phyloP scores from a whole-genome alignment of 92 coral and sea anemone genomes.

The Umimayanthus kanabou region DNA sequence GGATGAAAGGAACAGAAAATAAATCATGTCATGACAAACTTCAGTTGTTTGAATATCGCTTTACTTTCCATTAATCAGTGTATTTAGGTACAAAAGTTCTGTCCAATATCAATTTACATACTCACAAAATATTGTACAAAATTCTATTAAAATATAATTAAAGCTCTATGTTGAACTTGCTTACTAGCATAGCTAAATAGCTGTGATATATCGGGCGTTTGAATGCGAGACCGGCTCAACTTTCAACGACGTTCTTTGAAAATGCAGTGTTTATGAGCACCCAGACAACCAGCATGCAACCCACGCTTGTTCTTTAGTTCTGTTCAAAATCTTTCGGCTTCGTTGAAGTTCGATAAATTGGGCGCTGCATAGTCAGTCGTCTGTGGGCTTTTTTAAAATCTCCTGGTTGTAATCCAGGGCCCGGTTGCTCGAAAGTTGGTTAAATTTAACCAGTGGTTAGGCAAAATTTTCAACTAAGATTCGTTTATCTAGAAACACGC shows the following conservation, averaged over 20 bases:
- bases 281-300: neutral
- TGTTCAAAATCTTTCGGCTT: neutral
- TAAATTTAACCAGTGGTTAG: too few species aligned
- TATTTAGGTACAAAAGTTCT: neutral
- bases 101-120: neutral
- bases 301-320: too few species aligned
- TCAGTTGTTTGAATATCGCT: neutral
- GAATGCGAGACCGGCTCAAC: conserved; percentile 17
- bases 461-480: too few species aligned
- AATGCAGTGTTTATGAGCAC: too few species aligned
- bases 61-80: neutral
- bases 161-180: neutral
- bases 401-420: too few species aligned
- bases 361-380: too few species aligned
- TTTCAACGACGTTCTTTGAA: neutral
- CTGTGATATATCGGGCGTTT: neutral
- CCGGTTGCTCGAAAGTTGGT: too few species aligned
- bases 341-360: too few species aligned
- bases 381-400: too few species aligned
- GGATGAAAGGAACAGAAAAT: too few species aligned
- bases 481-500: too few species aligned
- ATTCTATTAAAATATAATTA: neutral
- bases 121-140: neutral
- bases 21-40: too few species aligned
- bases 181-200: neutral